Evolutionary conservation across 2,888 invertebrate genomes (phyloP).

Genomic region (Disparrhopalites patrizii): DNA sequence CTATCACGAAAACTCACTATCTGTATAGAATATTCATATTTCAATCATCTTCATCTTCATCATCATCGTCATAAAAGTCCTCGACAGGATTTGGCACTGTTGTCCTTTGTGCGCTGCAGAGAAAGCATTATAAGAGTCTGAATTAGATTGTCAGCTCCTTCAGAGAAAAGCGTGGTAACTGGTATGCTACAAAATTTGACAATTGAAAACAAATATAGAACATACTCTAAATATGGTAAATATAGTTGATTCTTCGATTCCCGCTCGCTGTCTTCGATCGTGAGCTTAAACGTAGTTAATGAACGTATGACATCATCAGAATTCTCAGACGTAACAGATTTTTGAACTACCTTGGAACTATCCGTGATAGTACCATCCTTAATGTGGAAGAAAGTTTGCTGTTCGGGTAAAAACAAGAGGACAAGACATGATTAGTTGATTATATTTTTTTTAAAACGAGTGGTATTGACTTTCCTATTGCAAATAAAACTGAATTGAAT

Average conservation of each 20-base stretch:
- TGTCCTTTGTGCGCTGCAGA: conserved; percentile 44
- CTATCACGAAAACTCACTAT: no score
- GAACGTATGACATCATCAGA: conserved; percentile 38
- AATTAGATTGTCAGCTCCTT: no score
- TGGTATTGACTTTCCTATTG: neutral
- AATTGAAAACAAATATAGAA: neutral
- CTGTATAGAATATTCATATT: no score
- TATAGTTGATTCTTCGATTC: conserved; percentile 60
- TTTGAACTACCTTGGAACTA: conserved; percentile 6
- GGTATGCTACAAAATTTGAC: neutral
- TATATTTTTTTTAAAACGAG: neutral
- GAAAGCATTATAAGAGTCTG: no score
- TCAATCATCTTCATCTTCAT: conserved; percentile 43
- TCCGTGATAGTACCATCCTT: conserved; percentile 31
- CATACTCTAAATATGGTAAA: conserved; percentile 60
- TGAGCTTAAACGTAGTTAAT: conserved; percentile 63
- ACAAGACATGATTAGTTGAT: conserved; percentile 3
- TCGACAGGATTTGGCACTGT: conserved; percentile 34
- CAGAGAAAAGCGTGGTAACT: no score
- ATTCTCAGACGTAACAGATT: conserved; percentile 1
- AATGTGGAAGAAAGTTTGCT: conserved; percentile 36
- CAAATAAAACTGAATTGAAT: no score
- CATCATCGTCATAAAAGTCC: conserved; percentile 42
- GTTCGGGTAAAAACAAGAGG: neutral
- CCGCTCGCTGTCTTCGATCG: conserved; percentile 61